Evolutionary conservation across 2,888 invertebrate species (phyloP).

Genomic region (Xanthia togata): DNA sequence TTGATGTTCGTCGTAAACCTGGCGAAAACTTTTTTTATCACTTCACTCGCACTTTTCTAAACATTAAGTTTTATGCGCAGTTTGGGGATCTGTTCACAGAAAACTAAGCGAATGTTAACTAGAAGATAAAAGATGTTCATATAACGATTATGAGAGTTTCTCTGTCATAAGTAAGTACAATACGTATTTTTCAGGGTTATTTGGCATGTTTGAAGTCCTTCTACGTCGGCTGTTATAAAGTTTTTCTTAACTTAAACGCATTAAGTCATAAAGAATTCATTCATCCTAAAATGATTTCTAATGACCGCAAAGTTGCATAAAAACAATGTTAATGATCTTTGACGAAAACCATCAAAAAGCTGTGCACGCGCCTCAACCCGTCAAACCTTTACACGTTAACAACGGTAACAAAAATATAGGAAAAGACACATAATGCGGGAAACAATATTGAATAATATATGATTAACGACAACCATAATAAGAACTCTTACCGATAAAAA

Average conservation of each 20-base stretch:
- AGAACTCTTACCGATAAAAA: slow-evolving; percentile 35
- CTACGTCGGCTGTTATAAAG: background rate
- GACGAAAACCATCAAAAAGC: slow-evolving; percentile 23
- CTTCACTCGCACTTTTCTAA: slow-evolving; percentile 56
- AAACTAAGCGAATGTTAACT: slow-evolving; percentile 59
- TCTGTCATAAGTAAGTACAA: background rate
- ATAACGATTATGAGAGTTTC: slow-evolving; percentile 25
- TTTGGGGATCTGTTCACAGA: slow-evolving; percentile 59
- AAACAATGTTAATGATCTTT: slow-evolving; percentile 12
- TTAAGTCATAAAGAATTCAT: background rate
- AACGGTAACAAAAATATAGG: slow-evolving; percentile 52
- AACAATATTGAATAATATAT: slow-evolving; percentile 69
- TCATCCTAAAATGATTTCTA: background rate
- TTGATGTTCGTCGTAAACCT: slow-evolving; percentile 66
- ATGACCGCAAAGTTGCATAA: background rate
- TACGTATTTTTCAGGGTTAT: background rate
- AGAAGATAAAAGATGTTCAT: slow-evolving; percentile 44
- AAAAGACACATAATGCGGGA: slow-evolving; percentile 53
- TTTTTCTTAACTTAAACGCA: background rate
- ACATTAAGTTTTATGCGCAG: slow-evolving; percentile 64
- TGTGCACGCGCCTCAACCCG: slow-evolving; percentile 31
- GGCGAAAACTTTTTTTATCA: slow-evolving; percentile 63
- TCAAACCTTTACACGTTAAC: slow-evolving; percentile 50
- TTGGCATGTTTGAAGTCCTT: background rate
- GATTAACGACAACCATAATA: slow-evolving; percentile 46